Conservation (phyloP, 2,888 invertebrate genomes). For the Heliconius erato region DNA sequence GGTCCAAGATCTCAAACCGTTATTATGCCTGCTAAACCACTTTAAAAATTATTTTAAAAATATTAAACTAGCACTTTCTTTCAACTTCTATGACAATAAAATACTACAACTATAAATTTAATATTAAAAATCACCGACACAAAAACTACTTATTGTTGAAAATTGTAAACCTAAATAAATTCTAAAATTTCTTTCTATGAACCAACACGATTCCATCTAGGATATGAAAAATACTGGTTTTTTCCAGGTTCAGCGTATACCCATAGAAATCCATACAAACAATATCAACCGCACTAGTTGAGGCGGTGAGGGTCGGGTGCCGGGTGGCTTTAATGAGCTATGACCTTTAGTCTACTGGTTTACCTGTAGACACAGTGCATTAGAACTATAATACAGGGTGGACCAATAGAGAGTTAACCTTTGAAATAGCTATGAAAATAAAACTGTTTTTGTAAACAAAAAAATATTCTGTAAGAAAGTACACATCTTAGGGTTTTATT, state of each 20-base stretch:
- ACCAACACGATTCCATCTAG: slow-evolving; percentile 21
- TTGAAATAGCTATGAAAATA: too few relatives aligned
- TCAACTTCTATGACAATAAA: background rate
- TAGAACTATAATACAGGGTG: too few relatives aligned
- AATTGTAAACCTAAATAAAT: slow-evolving; percentile 2
- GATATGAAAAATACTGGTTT: slow-evolving; percentile 20
- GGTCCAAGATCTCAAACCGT: background rate
- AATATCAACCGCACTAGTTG: too few relatives aligned
- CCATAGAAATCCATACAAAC: too few relatives aligned
- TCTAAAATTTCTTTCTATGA: slow-evolving; percentile 19
- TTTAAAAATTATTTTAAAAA: background rate
- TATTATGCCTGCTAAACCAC: background rate
- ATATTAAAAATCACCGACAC: slow-evolving; percentile 20
- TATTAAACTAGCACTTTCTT: background rate
- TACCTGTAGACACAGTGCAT: too few relatives aligned
- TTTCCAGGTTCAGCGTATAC: background rate
- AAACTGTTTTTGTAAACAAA: too few relatives aligned
- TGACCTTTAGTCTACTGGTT: too few relatives aligned
- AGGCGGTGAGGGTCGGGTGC: too few relatives aligned
- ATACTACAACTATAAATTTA: background rate
- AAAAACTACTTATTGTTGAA: slow-evolving; percentile 14
- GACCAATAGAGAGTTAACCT: too few relatives aligned
- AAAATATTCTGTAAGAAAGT: too few relatives aligned
- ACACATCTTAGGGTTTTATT: too few relatives aligned
- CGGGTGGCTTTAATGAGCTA: too few relatives aligned